Percentiles rank a stretch among this genome's conserved stretches.
Evolutionary conservation across 2,113 vertebrate species (phyloP).

Genomic region (Mormyrus iriodes): DNA sequence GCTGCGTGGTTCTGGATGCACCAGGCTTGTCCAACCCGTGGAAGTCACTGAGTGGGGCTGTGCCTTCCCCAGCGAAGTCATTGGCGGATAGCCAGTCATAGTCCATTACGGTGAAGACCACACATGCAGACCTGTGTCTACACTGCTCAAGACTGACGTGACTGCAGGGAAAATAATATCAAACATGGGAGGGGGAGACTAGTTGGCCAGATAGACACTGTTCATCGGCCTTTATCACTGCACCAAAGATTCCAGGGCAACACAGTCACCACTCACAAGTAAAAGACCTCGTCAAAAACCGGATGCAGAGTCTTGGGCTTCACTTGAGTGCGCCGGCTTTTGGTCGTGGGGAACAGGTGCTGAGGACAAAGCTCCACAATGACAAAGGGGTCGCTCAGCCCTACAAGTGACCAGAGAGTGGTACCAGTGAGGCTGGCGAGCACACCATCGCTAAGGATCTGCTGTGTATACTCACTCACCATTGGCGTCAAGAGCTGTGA

Average conservation of each 20-base stretch:
- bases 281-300: conserved; percentile 77
- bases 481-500: conserved; percentile 77
- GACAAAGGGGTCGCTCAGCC: conserved; percentile 81
- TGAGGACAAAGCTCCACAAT: conserved; percentile 80
- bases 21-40: conserved; percentile 67
- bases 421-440: neutral
- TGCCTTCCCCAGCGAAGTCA: conserved; percentile 79
- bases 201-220: neutral
- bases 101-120: conserved; percentile 85
- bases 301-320: conserved; percentile 80
- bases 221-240: neutral
- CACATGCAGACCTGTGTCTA: conserved; percentile 72
- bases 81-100: conserved; percentile 87
- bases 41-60: conserved; percentile 70
- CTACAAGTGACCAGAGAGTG: conserved; percentile 41
- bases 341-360: conserved; percentile 73
- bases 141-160: conserved; percentile 76
- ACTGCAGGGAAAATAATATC: conserved; percentile 47
- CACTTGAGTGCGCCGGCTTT: conserved; percentile 78
- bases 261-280: conserved; percentile 62
- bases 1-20: conserved; percentile 65
- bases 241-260: neutral
- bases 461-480: conserved; percentile 52
- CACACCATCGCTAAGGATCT: neutral
- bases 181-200: neutral